A percentile compares a stretch with the other conserved stretches of the same genome.
These are phyloP conservation scores for Anguilla marmorata DNA, from an alignment of 2,797 vertebrate genomes.

Conservation along the genomic window DNA sequence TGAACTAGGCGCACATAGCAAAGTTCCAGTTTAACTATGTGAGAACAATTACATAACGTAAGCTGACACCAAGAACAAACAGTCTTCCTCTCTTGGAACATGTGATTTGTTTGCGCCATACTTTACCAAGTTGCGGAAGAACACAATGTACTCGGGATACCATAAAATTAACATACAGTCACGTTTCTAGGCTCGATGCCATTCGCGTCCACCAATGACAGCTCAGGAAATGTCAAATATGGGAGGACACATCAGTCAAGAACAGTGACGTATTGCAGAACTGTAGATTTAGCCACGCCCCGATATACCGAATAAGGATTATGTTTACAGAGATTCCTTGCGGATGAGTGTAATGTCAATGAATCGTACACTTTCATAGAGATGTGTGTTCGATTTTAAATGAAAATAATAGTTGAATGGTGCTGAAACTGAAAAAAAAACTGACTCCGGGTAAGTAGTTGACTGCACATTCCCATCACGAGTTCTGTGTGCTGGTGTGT, in stretches of 20 bases:
- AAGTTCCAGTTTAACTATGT: background rate
- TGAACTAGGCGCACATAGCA: background rate
- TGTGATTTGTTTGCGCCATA: background rate
- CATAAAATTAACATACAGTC: conserved; percentile 4
- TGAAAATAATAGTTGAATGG: background rate
- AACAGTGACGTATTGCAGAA: background rate
- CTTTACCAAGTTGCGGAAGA: conserved; percentile 8
- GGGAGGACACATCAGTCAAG: background rate
- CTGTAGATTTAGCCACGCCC: background rate
- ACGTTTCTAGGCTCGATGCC: background rate
- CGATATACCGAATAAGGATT: background rate
- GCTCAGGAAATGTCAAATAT: background rate
- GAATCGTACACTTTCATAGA: background rate
- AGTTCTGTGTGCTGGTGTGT: background rate
- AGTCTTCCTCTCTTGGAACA: background rate
- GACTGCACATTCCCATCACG: background rate
- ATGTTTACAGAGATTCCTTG: background rate
- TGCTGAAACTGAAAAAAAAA: background rate
- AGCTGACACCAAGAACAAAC: background rate
- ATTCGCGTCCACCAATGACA: background rate
- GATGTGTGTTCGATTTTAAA: background rate
- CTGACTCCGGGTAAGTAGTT: background rate
- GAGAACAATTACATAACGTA: background rate
- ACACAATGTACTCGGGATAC: background rate
- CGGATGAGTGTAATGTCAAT: background rate